phyloP scores from a whole-genome alignment of 1,140 invertebrate species.

The Apis cerana region DNA sequence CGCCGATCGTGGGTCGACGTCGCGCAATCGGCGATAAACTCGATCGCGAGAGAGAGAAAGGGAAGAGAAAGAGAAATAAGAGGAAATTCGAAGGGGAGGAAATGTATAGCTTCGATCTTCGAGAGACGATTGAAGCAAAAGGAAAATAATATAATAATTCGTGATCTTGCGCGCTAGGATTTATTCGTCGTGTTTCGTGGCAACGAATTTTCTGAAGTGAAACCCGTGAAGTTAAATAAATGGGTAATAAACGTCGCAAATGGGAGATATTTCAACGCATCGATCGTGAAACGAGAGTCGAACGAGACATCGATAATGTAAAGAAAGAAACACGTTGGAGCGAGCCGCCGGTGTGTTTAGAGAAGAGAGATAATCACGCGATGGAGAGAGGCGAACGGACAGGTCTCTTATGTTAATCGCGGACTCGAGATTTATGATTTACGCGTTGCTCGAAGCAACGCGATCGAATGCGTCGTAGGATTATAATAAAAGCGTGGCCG shows the following conservation, averaged over 20 bases:
- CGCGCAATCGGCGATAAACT: constrained; percentile 35
- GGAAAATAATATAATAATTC: too few species aligned
- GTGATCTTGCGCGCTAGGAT: too few species aligned
- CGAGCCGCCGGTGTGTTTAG: not conserved
- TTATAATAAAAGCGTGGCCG: not conserved
- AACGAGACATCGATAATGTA: not conserved
- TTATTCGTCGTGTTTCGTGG: too few species aligned
- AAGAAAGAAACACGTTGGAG: not conserved
- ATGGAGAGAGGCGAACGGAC: not conserved
- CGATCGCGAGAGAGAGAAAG: constrained; percentile 5
- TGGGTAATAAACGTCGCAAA: not conserved
- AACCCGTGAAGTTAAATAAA: too few species aligned
- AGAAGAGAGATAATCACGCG: not conserved
- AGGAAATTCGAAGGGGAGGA: constrained; percentile 11
- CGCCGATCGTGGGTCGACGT: constrained; percentile 60
- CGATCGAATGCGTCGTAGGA: constrained; percentile 23
- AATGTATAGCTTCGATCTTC: not conserved
- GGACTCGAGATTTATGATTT: constrained; percentile 40
- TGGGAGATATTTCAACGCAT: not conserved
- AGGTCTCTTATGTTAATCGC: constrained; percentile 29
- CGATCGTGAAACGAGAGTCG: not conserved
- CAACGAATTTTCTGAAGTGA: too few species aligned
- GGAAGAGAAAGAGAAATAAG: not conserved
- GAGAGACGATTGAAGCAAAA: too few species aligned
- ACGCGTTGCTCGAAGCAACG: constrained; percentile 5